Evolutionary conservation across 2,888 invertebrate genomes (phyloP), one percentile per base, ranked within the genome.

Genomic region (Tineola bisselliella): DNA sequence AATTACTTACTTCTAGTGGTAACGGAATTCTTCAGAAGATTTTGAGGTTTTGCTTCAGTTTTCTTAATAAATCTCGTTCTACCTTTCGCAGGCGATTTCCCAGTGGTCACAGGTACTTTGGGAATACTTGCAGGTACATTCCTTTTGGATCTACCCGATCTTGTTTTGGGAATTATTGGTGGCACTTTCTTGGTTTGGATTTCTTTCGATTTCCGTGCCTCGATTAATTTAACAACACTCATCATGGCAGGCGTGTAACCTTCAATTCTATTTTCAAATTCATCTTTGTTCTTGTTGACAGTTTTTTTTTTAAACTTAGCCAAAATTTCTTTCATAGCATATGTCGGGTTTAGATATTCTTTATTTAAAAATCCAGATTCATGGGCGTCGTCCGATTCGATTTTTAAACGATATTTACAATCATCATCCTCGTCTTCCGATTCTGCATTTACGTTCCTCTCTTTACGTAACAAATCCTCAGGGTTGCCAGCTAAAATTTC

Each of bases 291-390:
- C 30, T 79, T 81, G 65, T 78, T 82, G 0, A 76, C 62, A 17
- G 77, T 70, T 70, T 88, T 89, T 62, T 90, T 91, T 66, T 89
- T 89, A 67, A 89, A 90, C 69, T 84, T 89, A 44, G 89, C 88
- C 61, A 91, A 78, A 0, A 93, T 89, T 65, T 90, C 90, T 64
- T 90, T 81, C 93, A 93, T 93, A 0, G 92, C 92, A 57, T 90
- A 90, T 0, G 93, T 93, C 0, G 92, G 92, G 68, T 90, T 90
- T 62, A 88, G 66, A 66, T 77, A 90, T 71, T 78, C 87, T 73
- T 76, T 83, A 66, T 80, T 87, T 64, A 79, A 69, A 30, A 81
- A 65, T 0, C 77, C 83, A 0, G 81, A 79, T 60, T 76, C 78
- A 33, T 83, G 84, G 3, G 82, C 79, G 0, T 78, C 77, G 61